Evolutionary conservation across 1,140 invertebrate species (phyloP).

Genomic region (Nasonia giraulti): DNA sequence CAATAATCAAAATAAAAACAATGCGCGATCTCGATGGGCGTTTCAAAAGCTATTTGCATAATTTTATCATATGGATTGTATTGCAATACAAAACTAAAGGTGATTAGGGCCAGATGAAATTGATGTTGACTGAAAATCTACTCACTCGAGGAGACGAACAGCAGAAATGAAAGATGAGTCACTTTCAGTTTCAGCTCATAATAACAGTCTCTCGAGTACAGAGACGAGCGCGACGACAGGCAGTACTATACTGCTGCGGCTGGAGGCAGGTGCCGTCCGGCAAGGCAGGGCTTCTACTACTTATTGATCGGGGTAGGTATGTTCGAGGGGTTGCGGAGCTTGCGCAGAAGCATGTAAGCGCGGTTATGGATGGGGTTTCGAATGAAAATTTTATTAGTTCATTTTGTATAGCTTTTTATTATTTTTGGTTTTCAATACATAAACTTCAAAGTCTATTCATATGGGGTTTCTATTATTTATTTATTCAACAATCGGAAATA

Average conservation of each 20-base stretch:
- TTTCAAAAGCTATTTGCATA: too few relatives aligned
- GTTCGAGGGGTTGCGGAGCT: background rate
- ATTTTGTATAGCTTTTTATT: too few relatives aligned
- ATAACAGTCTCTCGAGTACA: background rate
- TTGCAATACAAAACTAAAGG: too few relatives aligned
- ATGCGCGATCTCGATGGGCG: too few relatives aligned
- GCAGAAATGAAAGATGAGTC: background rate
- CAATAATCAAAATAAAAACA: too few relatives aligned
- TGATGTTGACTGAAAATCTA: background rate
- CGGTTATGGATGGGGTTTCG: background rate
- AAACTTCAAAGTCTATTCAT: too few relatives aligned
- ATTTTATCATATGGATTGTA: too few relatives aligned
- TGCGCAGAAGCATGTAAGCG: background rate
- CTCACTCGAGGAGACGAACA: background rate
- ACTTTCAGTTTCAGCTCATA: background rate
- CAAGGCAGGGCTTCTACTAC: constrained; percentile 45
- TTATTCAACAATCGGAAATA: too few relatives aligned
- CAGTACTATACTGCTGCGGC: background rate
- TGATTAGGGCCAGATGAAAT: too few relatives aligned
- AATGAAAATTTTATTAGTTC: background rate
- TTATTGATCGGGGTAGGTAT: constrained; percentile 37
- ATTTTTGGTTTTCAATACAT: too few relatives aligned
- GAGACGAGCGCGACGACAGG: background rate
- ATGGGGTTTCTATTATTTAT: too few relatives aligned
- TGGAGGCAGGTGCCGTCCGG: background rate